Base-by-base conservation (phyloP, 1,140 invertebrate species). In the Gonioctena quinquepunctata region DNA sequence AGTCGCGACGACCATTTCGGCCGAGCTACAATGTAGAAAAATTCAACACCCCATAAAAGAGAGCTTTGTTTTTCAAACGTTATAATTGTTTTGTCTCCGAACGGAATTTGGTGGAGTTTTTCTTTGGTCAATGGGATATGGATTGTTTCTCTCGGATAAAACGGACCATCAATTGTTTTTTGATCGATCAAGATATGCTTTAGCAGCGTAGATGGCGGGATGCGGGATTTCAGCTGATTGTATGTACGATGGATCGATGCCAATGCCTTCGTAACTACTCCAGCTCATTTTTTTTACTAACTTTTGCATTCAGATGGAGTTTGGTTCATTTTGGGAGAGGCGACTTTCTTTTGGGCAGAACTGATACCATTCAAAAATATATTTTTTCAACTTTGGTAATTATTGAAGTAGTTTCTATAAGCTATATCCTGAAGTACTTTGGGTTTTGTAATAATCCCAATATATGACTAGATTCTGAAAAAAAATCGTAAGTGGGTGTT, bases 1-100 rank as follows among this genome's bases (percentile, higher is more conserved):
- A 18, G 21, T 59, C 59, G 48, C 54, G 50, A 48, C 21, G 50
- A 27, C 11, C 56, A 11, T 81, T 78, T 80, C 68, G 79, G 80
- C 75, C 72, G 77, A 70, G 79, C 82, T 81, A 81, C 81, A 82
- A 77, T 82, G 81, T 69, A 70, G 57, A 72, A 71, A 81, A 82
- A 80, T 81, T 79, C 73, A 74, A 56, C 50, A 28, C 63, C 21
- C 25, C 25, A 11, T 7, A 4, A 23, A 16, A 3, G 52, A 54
- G 13, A 6, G 8, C 13, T 13, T 11, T 42, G 11, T 42, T n/a
- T 13, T 42, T 42, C 11, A 42, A 42, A 11, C 16, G 16, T 42
- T 42, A 42, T 42, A n/a, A n/a, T 42, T 42, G 33, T 42, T 42
- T 42, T n/a, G 13, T 42, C 33, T 42, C 2, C n/a, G 16, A 42